Evolutionary conservation across 2,888 invertebrate genomes (phyloP).

Genomic region (Amorpha juglandis): DNA sequence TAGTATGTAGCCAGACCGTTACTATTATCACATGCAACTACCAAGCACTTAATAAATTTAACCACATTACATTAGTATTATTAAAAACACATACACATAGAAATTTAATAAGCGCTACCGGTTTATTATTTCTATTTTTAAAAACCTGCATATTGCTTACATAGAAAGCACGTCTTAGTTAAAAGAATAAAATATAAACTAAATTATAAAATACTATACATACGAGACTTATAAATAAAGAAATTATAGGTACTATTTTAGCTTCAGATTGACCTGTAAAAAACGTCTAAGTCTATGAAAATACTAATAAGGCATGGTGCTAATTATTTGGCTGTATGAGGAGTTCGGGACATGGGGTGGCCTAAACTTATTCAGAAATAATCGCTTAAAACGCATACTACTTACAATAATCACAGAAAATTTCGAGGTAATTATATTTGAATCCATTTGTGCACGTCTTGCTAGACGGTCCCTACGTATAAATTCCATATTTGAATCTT

Average conservation of each 20-base stretch:
- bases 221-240: background rate
- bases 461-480: too few relatives aligned
- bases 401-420: too few relatives aligned
- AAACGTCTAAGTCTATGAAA: too few relatives aligned
- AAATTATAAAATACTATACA: background rate
- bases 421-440: too few relatives aligned
- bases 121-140: background rate
- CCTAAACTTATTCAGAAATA: too few relatives aligned
- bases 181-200: background rate
- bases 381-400: too few relatives aligned
- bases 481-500: too few relatives aligned
- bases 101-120: conserved; percentile 18
- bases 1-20: too few relatives aligned
- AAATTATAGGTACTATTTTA: background rate
- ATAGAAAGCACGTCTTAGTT: background rate
- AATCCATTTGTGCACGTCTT: too few relatives aligned
- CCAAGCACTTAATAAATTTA: background rate
- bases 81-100: conserved; percentile 9
- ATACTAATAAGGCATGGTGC: too few relatives aligned
- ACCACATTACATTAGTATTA: background rate
- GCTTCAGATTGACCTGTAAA: background rate
- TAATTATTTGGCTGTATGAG: too few relatives aligned
- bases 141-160: background rate
- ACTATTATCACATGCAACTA: background rate
- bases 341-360: too few relatives aligned